Percentiles rank a stretch among this genome's conserved stretches.
Conservation (phyloP, 2,113 vertebrate species). For the Pungitius pungitius region DNA sequence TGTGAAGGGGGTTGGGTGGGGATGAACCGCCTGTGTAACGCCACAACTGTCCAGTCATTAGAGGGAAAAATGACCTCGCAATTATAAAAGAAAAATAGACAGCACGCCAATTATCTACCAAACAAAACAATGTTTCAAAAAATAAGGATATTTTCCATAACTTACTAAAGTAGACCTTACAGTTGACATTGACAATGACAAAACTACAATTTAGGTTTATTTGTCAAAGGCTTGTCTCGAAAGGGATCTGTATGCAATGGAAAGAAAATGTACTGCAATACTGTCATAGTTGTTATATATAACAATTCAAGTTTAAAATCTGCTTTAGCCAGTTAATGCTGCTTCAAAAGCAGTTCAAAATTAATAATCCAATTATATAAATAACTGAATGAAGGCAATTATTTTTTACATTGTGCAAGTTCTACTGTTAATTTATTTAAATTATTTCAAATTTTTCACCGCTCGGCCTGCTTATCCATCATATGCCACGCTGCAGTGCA, state of each 20-base stretch:
- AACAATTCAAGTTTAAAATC: neutral
- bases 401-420: neutral
- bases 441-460: neutral
- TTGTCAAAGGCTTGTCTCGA: slow-evolving; percentile 4
- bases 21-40: slow-evolving; percentile 45
- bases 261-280: neutral
- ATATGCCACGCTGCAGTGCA: neutral
- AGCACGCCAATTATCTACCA: slow-evolving; percentile 6
- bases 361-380: neutral
- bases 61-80: slow-evolving; percentile 49
- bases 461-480: neutral
- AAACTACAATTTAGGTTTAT: neutral
- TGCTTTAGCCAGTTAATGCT: neutral
- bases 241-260: neutral
- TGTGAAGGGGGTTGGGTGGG: slow-evolving; percentile 43
- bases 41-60: slow-evolving; percentile 52
- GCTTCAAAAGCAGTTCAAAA: neutral
- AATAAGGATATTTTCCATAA: neutral
- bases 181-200: neutral
- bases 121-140: neutral
- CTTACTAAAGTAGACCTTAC: neutral
- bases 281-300: neutral
- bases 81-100: slow-evolving; percentile 27
- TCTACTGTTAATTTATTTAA: neutral
- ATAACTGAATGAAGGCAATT: neutral